Percentiles rank a stretch among this genome's conserved stretches.
phyloP scores from a whole-genome alignment of 2,113 vertebrate species.

The Motacilla tschutschensis region DNA sequence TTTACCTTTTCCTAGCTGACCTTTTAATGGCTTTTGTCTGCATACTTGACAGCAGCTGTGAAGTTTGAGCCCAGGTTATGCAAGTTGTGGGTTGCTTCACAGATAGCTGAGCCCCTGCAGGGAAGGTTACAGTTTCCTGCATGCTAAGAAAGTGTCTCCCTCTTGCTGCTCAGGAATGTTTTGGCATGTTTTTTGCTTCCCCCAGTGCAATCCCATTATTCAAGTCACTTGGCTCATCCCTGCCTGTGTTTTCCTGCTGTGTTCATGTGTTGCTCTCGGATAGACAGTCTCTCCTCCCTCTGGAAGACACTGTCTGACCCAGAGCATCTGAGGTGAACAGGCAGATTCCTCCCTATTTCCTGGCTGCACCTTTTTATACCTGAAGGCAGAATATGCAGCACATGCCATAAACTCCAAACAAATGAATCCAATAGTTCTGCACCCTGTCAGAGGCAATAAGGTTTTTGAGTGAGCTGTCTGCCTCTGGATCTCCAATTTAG shows the following conservation, averaged over 20 bases:
- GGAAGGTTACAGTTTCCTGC: background rate
- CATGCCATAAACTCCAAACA: background rate
- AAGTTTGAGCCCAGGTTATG: background rate
- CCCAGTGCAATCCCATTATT: background rate
- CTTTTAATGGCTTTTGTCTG: background rate
- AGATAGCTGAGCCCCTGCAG: background rate
- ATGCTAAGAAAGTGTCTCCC: background rate
- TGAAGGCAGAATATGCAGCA: background rate
- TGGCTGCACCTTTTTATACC: background rate
- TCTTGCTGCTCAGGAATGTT: background rate
- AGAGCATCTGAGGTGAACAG: background rate
- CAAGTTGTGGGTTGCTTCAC: background rate
- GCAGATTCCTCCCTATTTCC: background rate
- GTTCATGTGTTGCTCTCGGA: background rate
- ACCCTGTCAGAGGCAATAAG: background rate
- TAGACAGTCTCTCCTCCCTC: background rate
- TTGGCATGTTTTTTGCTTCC: background rate
- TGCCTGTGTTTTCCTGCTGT: accelerated
- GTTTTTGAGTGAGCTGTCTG: conserved; percentile 12
- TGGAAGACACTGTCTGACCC: background rate
- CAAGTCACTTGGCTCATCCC: background rate
- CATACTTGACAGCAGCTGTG: background rate
- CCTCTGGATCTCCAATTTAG: background rate
- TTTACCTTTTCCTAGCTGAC: background rate
- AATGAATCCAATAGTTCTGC: background rate